Conservation (phyloP, 2,113 vertebrate species). For the Antennarius striatus region DNA sequence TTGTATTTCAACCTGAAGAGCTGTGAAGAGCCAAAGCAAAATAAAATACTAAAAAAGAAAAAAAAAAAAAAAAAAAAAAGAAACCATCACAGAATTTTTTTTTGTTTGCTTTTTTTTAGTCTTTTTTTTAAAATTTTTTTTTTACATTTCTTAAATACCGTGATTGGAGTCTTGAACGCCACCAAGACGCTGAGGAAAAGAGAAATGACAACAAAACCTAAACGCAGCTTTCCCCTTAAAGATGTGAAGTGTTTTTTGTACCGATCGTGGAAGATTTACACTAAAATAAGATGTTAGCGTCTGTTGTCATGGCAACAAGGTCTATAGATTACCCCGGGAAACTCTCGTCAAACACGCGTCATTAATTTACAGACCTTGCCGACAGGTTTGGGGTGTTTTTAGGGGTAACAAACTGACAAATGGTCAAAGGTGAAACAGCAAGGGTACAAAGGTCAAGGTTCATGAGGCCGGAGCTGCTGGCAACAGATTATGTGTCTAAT, state of each 20-base stretch:
- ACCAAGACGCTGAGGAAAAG: conserved; percentile 91
- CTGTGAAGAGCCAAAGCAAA: conserved; percentile 91
- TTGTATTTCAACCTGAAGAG: conserved; percentile 99
- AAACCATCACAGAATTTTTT: conserved; percentile 75
- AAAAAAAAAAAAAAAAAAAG: conserved; percentile 58
- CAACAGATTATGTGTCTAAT: conserved; percentile 76
- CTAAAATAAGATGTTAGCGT: conserved; percentile 78
- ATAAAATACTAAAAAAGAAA: conserved; percentile 72
- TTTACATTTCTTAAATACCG: conserved; percentile 82
- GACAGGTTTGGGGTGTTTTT: conserved; percentile 74
- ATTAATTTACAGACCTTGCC: conserved; percentile 49
- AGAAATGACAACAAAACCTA: conserved; percentile 84
- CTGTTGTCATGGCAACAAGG: conserved; percentile 84
- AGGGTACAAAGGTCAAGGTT: conserved; percentile 58
- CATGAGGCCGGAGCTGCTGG: conserved; percentile 86
- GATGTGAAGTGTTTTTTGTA: conserved; percentile 88
- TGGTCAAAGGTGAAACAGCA: conserved; percentile 57
- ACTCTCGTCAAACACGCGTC: no score
- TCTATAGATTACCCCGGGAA: conserved; percentile 55
- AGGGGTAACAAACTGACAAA: conserved; percentile 60
- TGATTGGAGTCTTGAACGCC: conserved; percentile 93
- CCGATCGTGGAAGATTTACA: conserved; percentile 89
- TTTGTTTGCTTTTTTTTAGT: conserved; percentile 54
- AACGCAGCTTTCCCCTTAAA: conserved; percentile 92
- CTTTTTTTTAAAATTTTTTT: conserved; percentile 44